Evolutionary conservation across 2,113 vertebrate species (phyloP), one percentile per base, ranked within the genome.

Genomic region (Nothoprocta perdicaria): DNA sequence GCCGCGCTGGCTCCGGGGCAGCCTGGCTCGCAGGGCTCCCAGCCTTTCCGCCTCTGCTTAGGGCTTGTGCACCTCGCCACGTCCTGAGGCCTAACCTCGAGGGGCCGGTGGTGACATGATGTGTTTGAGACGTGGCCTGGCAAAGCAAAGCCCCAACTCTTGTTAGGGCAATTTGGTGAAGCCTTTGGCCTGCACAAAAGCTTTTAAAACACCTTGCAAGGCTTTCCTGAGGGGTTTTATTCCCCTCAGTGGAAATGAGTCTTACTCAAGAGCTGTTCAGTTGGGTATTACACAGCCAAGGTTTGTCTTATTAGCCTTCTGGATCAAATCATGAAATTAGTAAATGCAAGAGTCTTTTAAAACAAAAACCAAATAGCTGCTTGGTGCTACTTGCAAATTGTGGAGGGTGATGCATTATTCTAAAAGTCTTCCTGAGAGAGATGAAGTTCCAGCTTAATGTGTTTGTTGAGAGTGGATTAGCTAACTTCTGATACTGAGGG

Each of bases 371-470:
- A 45, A 58, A 89, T 67, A 43, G 46, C 12, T 22, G 69, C 79
- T 17, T 74, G 19, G 50, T 88, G 66, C 76, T 48, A 27, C 45
- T 57, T 55, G 72, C 87, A 26, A 24, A 35, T 27, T 33, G 35
- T 45, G 31, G 29, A 75, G 23, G 31, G 65, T 87, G 31, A 26
- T 53, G n/a, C 26, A 72, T 53, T 55, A 27, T 84, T 55, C 16
- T 84, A 23, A 27, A 41, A 66, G 24, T 58, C 75, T 74, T 69
- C 74, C 18, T 71, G 26, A 88, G 57, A 69, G 33, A 14, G 72
- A 73, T 92, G 60, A 90, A 95, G 65, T 91, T 86, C 19, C 43
- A 84, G 61, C 50, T 63, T 58, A 79, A 43, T 86, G n/a, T 43
- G 33, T 81, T 92, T 90, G 66, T 21, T 76, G 48, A 66, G 61